Percentiles rank a stretch among this genome's conserved stretches.
Evolutionary conservation across 2,888 invertebrate species (phyloP).

Genomic region (Ectemnius continuus): DNA sequence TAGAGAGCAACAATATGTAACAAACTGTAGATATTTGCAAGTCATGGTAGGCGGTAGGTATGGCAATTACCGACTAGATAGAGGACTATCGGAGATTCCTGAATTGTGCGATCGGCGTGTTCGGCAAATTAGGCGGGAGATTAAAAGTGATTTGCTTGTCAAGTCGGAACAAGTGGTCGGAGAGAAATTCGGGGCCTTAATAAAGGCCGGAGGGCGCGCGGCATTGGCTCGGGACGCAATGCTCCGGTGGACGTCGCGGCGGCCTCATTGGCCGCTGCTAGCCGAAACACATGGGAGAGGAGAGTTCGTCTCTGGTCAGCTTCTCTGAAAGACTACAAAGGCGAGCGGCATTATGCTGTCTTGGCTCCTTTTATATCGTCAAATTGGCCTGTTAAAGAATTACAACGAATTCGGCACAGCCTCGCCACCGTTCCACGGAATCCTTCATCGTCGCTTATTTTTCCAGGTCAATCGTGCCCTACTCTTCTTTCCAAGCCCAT

Average conservation of each 20-base stretch:
- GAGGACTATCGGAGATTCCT: no score
- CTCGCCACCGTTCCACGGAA: slow-evolving; percentile 52
- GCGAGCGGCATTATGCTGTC: slow-evolving; percentile 53
- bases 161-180: slow-evolving; percentile 59
- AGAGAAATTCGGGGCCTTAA: slow-evolving; percentile 58
- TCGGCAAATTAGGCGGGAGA: slow-evolving; percentile 47
- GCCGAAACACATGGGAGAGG: slow-evolving; percentile 41
- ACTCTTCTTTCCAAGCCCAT: no score
- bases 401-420: slow-evolving; percentile 59
- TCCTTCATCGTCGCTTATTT: slow-evolving; percentile 39
- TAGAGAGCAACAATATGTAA: no score
- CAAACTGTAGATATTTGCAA: no score
- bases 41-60: no score
- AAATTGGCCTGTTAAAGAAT: slow-evolving; percentile 75
- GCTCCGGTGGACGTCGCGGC: slow-evolving; percentile 34
- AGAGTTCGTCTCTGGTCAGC: slow-evolving; percentile 36
- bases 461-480: slow-evolving; percentile 45
- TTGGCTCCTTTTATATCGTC: slow-evolving; percentile 66
- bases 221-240: slow-evolving; percentile 38
- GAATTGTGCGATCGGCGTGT: slow-evolving; percentile 26
- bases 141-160: slow-evolving; percentile 63
- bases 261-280: slow-evolving; percentile 61
- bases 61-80: no score
- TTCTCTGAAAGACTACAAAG: slow-evolving; percentile 57
- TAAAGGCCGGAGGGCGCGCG: slow-evolving; percentile 55